Base-by-base conservation (phyloP, 1,140 invertebrate species). In the Drosophila willistoni region DNA sequence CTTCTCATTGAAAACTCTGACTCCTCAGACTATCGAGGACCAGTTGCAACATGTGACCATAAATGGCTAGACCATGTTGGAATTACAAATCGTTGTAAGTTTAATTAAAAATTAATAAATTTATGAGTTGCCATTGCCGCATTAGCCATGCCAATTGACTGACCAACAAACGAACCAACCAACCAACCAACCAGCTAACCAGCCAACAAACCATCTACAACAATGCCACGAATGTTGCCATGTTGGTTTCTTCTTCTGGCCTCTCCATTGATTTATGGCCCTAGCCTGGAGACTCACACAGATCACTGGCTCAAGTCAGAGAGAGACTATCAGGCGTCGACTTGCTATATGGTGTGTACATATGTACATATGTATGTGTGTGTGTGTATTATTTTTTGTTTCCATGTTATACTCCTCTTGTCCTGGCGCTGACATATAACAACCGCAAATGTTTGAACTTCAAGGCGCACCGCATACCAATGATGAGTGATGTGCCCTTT, bases 51-150 rank as follows among this genome's bases (percentile, higher is more conserved):
- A 55, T 60, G 59, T 57, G 63, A 69, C 80, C 81, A 86, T 85
- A 85, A 78, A 85, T 75, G 82, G 82, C 51, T 67, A 51, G 79
- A 71, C 68, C 74, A 71, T 65, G 74, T 77, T 83, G 83, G 83
- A 87, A 87, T 87, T 89, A 87, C 83, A 87, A 87, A 89, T 87
- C 83, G 73, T 80, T 87, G 83, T 87, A 77, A 76, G 80, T 89
- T 87, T 87, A 87, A 87, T 87, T 87, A 87, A 89, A 89, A 89
- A 89, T 85, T 89, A 89, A 89, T 89, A 89, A 89, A 89, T 89
- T 89, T 89, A 89, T 87, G 84, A 84, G 80, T 84, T 84, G 84
- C 84, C 84, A 74, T 80, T 54, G n/a, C n/a, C 80, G 84, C 85
- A 83, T 89, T 87, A 89, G 83, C 80, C 84, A 87, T 87, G 84